These are phyloP conservation scores for Raja brachyura DNA, from an alignment of 2,113 vertebrate genomes.

Conservation along the genomic window DNA sequence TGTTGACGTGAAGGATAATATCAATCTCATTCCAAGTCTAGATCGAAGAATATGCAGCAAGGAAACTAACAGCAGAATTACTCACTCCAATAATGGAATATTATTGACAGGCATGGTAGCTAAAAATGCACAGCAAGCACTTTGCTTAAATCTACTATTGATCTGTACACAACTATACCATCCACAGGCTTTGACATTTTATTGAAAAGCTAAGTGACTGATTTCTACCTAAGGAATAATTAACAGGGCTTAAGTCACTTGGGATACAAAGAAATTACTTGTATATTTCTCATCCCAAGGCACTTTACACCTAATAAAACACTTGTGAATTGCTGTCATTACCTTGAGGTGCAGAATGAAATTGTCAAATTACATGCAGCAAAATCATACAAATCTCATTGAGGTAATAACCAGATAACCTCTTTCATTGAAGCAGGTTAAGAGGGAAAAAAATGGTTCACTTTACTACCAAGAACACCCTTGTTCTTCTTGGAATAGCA, in stretches of 20 bases:
- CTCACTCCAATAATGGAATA: neutral
- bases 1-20: neutral
- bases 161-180: neutral
- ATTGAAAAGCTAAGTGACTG: neutral
- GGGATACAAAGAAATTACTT: neutral
- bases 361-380: neutral
- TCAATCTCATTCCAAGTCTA: neutral
- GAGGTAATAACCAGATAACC: neutral
- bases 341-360: neutral
- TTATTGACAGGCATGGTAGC: neutral
- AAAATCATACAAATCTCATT: neutral
- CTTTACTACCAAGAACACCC: neutral
- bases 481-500: neutral
- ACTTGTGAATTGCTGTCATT: neutral
- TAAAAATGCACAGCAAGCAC: neutral
- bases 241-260: neutral
- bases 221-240: constrained; percentile 12
- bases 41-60: neutral
- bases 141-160: constrained; percentile 6
- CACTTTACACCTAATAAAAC: neutral
- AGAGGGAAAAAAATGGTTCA: neutral
- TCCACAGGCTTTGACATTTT: constrained; percentile 1
- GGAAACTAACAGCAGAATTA: neutral
- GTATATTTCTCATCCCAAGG: neutral
- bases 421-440: neutral